Evolutionary conservation across 2,113 vertebrate species (phyloP).

Genomic region (Seriola dumerili): DNA sequence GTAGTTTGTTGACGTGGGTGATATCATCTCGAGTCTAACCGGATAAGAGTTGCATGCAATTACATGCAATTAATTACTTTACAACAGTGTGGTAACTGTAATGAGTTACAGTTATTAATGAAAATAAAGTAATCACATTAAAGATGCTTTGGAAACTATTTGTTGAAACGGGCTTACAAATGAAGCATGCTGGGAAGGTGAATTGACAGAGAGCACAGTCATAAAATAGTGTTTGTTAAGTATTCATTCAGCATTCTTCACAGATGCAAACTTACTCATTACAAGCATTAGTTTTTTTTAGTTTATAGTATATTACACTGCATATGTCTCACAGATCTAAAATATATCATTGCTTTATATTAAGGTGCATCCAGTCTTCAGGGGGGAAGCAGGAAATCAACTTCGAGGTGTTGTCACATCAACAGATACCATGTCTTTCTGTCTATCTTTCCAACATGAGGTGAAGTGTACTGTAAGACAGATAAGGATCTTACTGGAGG

Average conservation of each 20-base stretch:
- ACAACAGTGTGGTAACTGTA: background rate
- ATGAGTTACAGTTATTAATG: background rate
- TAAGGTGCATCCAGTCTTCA: background rate
- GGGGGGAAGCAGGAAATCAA: slow-evolving; percentile 8
- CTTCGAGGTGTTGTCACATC: slow-evolving; percentile 11
- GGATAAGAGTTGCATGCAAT: slow-evolving; percentile 15
- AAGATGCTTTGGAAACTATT: background rate
- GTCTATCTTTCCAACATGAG: background rate
- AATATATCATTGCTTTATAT: background rate
- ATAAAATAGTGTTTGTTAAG: background rate
- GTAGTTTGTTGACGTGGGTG: background rate
- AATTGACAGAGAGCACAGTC: background rate
- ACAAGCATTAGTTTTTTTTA: background rate
- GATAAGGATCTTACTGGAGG: slow-evolving; percentile 52
- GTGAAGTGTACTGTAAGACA: background rate
- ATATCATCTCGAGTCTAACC: background rate
- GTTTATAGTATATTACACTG: background rate
- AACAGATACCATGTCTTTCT: background rate
- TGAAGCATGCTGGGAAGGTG: background rate
- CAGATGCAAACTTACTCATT: background rate
- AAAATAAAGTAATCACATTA: background rate
- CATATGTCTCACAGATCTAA: background rate
- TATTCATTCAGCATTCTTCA: background rate
- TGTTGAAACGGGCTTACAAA: background rate
- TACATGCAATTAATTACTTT: background rate